Base-by-base conservation (phyloP, 2,797 vertebrate genomes). In the Aratinga solstitialis region DNA sequence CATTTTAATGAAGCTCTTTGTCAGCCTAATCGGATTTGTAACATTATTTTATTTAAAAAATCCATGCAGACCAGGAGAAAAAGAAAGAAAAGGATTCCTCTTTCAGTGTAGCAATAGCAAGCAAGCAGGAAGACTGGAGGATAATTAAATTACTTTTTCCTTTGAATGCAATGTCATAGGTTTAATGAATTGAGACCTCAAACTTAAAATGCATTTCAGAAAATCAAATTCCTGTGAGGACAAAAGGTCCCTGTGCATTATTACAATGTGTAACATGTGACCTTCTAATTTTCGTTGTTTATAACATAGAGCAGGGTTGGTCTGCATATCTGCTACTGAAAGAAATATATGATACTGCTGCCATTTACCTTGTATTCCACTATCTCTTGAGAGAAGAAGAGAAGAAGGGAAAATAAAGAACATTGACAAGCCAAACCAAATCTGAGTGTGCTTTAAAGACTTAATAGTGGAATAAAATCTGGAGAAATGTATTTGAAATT, bases 131-230 rank as follows among this genome's bases (percentile, higher is more conserved):
- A 14, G 4, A 68, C 58, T 78, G 72, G 38, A 18, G 50, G 89
- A 24, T 56, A 88, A 82, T 75, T 32, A 75, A 21, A n/a, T 23
- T 1, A 50, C 17, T 9, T 18, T 32, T 34, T 6, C 6, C 7
- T 45, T 38, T 54, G 24, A 69, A 73, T 20, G 9, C 68, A 26
- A 5, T 75, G 36, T 79, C 54, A 84, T 38, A 48, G 23, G 53
- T 62, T 92, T 90, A 94, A 84, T 91, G 40, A 88, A 77, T 78
- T 48, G 29, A 90, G 43, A 66, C 19, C 14, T 84, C 62, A 62
- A 22, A 74, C 40, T 84, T 87, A 61, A 94, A 95, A 93, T 75
- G 32, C 12, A 67, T 89, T 91, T 79, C 53, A 61, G 61, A 85
- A 82, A 38, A 63, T 47, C 51, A 94, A 34, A 76, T 84, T 91